phyloP scores from a whole-genome alignment of 53 echinoderm and acorn worm genomes.

The Temnopleurus reevesii region DNA sequence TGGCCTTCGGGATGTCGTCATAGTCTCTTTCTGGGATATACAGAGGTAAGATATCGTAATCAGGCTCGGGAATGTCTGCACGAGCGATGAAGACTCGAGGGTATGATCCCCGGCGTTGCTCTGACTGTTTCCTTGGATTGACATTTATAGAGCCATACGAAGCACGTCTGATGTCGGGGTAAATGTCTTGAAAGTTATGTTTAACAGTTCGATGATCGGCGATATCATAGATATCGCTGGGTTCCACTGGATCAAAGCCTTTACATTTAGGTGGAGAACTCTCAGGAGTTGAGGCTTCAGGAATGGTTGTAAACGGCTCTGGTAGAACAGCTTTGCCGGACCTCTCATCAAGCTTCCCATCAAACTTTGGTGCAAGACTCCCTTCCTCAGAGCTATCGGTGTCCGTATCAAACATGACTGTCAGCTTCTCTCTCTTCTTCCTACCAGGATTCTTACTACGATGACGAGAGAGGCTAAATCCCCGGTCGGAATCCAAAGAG shows the following conservation, averaged over 20 bases:
- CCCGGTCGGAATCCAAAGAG: neutral
- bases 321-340: neutral
- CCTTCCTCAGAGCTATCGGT: slow-evolving; percentile 46
- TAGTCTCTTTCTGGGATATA: neutral
- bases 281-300: neutral
- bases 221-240: neutral
- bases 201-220: neutral
- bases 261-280: neutral
- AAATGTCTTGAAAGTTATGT: neutral
- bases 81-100: slow-evolving; percentile 1
- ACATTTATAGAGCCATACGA: neutral
- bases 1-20: neutral
- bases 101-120: neutral
- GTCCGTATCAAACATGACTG: slow-evolving; percentile 36
- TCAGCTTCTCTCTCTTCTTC: slow-evolving; percentile 20
- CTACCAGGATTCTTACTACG: slow-evolving; percentile 12
- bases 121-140: neutral
- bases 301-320: neutral
- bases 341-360: neutral
- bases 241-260: neutral
- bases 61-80: slow-evolving; percentile 3
- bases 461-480: neutral
- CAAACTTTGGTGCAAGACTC: neutral
- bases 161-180: neutral
- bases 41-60: neutral